Base-by-base conservation (phyloP, 2,888 invertebrate species). In the Tolmerus cingulatus region DNA sequence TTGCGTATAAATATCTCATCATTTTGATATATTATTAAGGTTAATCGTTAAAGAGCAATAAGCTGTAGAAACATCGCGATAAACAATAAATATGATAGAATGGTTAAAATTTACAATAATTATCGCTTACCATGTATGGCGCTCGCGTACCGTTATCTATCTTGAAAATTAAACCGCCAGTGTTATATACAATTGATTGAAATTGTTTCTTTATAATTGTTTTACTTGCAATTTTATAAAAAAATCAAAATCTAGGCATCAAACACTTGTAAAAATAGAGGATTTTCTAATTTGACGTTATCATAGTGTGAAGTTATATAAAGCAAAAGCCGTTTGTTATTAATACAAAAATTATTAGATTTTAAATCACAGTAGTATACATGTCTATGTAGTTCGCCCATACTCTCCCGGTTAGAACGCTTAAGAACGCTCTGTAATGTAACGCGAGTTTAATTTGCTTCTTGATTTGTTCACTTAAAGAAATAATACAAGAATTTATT, bases 321-420 rank as follows among this genome's bases (percentile, higher is more conserved):
- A 78, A 78, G 46, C 78, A 78, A 78, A 78, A 78, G 23, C 27
- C 16, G 46, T 78, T 78, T 37, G 19, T 78, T 40, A 40, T n/a
- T 78, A 78, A 77, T 77, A 77, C 40, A 78, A 78, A 46, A 43
- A 40, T 40, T 40, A 40, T 78, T 78, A 78, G 78, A 78, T 43
- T 78, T 43, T 43, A 78, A 78, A 78, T 78, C 78, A 78, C 78
- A 78, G 78, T 43, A 78, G 78, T 78, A 46, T 43, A 78, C 78
- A 78, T 78, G 46, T 27, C 78, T 78, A 78, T 27, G 37, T 78
- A 78, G 23, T 78, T 78, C 40, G 40, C n/a, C 46, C 9, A 5
- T 43, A 19, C 30, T 27, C 55, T 30, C 27, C 12, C 27, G 51
- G 16, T 23, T 79, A 51, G 16, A 51, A 23, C 51, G 27, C 7